These are phyloP conservation scores for Bubo scandiacus DNA, from an alignment of 2,113 vertebrate genomes.

Conservation along the genomic window DNA sequence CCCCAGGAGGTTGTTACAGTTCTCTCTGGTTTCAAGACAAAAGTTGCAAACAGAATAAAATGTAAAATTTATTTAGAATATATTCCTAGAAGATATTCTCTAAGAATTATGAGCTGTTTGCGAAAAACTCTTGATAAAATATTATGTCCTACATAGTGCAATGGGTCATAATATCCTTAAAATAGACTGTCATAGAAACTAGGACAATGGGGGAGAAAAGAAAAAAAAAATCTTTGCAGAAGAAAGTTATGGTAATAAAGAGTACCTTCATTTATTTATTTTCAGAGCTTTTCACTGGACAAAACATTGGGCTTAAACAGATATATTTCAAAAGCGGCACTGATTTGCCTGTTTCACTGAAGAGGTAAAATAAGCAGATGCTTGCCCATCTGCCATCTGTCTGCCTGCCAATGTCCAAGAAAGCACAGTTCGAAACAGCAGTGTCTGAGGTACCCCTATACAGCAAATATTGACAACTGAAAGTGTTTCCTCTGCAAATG, in stretches of 20 bases:
- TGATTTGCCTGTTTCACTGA: neutral
- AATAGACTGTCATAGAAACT: neutral
- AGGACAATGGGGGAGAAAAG: neutral
- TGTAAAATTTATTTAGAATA: neutral
- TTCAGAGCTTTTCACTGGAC: neutral
- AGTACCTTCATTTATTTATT: neutral
- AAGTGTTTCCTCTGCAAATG: neutral
- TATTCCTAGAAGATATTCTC: neutral
- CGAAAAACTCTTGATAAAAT: neutral
- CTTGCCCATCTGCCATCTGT: neutral
- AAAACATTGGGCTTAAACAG: neutral
- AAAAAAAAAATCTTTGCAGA: neutral
- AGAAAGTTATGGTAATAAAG: neutral
- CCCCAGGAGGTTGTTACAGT: neutral
- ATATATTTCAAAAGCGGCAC: neutral
- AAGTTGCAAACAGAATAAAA: neutral
- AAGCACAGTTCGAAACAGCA: neutral
- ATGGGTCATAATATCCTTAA: neutral
- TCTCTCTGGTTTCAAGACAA: neutral
- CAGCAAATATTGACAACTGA: neutral
- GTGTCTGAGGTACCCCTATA: neutral
- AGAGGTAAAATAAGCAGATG: conserved; percentile 14
- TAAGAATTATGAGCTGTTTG: neutral
- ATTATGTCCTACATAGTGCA: neutral
- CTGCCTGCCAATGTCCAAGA: neutral